Base-by-base conservation (phyloP, 2,888 invertebrate genomes). In the Unio delphinus region DNA sequence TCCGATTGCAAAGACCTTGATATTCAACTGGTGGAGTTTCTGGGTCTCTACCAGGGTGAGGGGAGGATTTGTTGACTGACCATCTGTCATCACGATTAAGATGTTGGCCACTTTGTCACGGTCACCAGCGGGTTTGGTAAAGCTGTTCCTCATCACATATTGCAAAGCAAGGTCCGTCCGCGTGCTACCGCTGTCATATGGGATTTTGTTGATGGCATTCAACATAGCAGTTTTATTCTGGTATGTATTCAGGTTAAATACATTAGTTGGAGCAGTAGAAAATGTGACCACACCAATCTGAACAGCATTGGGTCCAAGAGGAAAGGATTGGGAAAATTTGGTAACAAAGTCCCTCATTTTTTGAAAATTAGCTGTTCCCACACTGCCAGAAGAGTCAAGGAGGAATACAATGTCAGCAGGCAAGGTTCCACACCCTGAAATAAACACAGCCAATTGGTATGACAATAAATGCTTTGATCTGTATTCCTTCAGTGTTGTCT, bases 401-500 rank as follows among this genome's bases (percentile, higher is more conserved):
- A 84, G 70, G 67, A 85, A 85, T 17, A 82, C 81, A 56, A 85
- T 83, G 62, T 85, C 85, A 55, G 84, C 83, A 0, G 83, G 82
- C 45, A 79, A 78, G 4, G 72, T 74, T 23, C 82, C 83, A 68
- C 85, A 85, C 28, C 71, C 83, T 83, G 68, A 15, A 70, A 45
- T 45, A 45, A 11, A 45, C 45, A 45, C 45, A 45, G 15, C 15
- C 15, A 11, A 4, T 11, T 45, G 45, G 45, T 11, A 45, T 1
- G 11, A 45, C 15, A 45, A 45, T 3, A 11, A 45, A 11, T 15
- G 2, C 45, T 45, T 45, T 15, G 45, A 45, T 45, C 45, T 45
- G 11, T 45, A 45, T 45, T 45, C 1, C 11, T 45, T 45, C 8
- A 11, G 11, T 11, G 11, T 3, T 45, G 1, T 45, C 45, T 45